Base-by-base conservation (phyloP, 2,888 invertebrate genomes). In the Himalopsyche anomala region DNA sequence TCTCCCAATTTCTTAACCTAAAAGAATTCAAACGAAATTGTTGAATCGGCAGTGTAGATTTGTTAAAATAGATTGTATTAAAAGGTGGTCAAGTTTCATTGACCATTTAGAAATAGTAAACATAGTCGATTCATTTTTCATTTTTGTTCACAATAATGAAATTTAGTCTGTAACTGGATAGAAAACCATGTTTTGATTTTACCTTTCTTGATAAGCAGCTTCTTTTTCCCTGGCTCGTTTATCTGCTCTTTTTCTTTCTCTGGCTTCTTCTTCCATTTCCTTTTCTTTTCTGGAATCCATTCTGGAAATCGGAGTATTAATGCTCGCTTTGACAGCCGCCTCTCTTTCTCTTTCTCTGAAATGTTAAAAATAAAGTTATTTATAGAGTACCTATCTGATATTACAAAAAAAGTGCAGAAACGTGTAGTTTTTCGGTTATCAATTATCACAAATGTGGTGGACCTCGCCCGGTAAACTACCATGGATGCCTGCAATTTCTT, bases 211-310 rank as follows among this genome's bases (percentile, higher is more conserved):
- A 92, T 99, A 99, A n/a, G 98, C 97, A 54, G 97, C 96, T 92
- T 99, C 99, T 91, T 99, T 99, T 91, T 99, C 99, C 15, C 98
- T 92, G 0, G 98, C 97, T 91, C 97, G 96, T 91, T 98, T 96
- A 91, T 99, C 99, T 8, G 96, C 93, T 89, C 98, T 96, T 91
- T 98, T 97, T 90, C 97, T 95, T 90, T 99, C 99, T 86, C 98
- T 95, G 36, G 96, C 94, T 91, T 99, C 99, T 90, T 99, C 99
- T 91, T 98, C 98, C 89, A 98, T 95, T 92, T 97, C 97, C 89
- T 96, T 95, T 90, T 97, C 97, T 2, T 95, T 94, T 85, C 96
- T 93, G 87, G 96, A 92, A 90, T 97, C 96, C 12, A 90, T 92
- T 88, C 91, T 92, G 91, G 91, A 95, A 93, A 91, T 94, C 90